Base-by-base conservation (phyloP, 2,113 vertebrate species). In the Tenebrosternarchus preto region DNA sequence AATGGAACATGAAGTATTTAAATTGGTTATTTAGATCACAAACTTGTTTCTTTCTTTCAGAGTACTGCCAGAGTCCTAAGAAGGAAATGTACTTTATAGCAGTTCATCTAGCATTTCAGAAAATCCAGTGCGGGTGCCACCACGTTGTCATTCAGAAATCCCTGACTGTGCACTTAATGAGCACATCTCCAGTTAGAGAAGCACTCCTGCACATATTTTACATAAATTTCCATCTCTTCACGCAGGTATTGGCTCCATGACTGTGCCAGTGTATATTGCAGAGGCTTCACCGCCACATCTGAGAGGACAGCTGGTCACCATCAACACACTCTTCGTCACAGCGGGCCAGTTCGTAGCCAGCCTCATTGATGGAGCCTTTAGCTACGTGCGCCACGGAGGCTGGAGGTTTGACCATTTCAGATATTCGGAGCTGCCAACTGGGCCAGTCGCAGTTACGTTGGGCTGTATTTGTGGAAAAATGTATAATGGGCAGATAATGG, bases 321-420 rank as follows among this genome's bases (percentile, higher is more conserved):
- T 98, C 61, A 98, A 98, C 83, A 93, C 94, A 0, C 94, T 99
- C 43, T 99, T 99, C 91, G 94, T 99, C 94, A 99, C 98, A 0
- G 97, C 96, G 16, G 97, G 98, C 22, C 98, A 99, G 91, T 98
- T 98, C 72, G 92, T 95, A 33, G 97, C 97, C 79, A 98, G 96
- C 0, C 89, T 99, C 1, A 82, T 98, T 0, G 98, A 99, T 15
- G 98, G 97, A 57, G 93, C 93, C 67, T 99, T 99, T 93, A 99
- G 97, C 91, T 98, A 98, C 86, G 89, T 98, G 80, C 88, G 88
- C 0, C 94, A 89, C 46, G 93, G 94, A 4, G 96, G 97, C 84
- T 99, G 98, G 98, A 98, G 98, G 98, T 98, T 86, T 53, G 78
- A 19, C 24, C 6, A 43, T 31, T 57, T 56, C 70, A n/a, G 53